phyloP scores from a whole-genome alignment of 2,113 vertebrate species.

The Bombycilla garrulus region DNA sequence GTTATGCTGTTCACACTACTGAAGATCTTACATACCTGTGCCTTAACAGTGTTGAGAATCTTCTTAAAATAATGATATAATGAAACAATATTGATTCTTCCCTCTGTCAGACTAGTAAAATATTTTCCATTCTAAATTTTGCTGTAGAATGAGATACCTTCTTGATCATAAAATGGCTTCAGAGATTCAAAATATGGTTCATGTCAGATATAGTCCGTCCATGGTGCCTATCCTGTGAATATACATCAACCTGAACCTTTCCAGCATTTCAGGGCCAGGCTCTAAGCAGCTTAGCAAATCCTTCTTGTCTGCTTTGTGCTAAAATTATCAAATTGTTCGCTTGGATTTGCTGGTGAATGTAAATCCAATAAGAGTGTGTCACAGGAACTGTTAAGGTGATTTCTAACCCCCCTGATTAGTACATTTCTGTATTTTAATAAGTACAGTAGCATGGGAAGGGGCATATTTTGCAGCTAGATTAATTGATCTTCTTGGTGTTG shows the following conservation, averaged over 20 bases:
- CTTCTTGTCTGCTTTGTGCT: conserved; percentile 65
- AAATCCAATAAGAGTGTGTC: conserved; percentile 64
- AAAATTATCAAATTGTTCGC: conserved; percentile 72
- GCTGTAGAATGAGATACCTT: not conserved
- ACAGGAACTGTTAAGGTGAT: conserved; percentile 37
- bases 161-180: not conserved
- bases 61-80: not conserved
- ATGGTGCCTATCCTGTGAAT: not conserved
- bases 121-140: not conserved
- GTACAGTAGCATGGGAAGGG: not conserved
- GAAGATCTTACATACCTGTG: conserved; percentile 37
- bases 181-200: not conserved
- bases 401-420: not conserved
- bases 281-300: conserved; percentile 70
- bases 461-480: not conserved
- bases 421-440: not conserved
- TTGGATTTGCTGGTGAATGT: conserved; percentile 52
- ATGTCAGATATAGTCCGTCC: not conserved
- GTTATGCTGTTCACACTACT: not conserved
- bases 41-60: not conserved
- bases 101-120: not conserved
- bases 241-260: conserved; percentile 12
- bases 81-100: not conserved
- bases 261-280: not conserved
- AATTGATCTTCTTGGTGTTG: not conserved